Evolutionary conservation across 1,140 invertebrate species (phyloP).

Genomic region (Anastrepha obliqua): DNA sequence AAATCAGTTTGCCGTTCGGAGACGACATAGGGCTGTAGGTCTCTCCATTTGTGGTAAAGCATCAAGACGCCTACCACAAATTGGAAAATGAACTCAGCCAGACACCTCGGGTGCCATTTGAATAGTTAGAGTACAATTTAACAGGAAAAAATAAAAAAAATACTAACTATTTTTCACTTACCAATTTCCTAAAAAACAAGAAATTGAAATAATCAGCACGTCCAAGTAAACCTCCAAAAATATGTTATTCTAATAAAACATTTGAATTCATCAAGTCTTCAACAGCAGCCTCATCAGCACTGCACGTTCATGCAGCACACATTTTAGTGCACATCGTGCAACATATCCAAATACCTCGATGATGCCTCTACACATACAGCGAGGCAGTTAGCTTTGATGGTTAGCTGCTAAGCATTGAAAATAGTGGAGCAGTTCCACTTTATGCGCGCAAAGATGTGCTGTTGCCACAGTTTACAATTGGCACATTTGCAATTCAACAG

Average conservation of each 20-base stretch:
- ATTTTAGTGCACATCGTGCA: not conserved
- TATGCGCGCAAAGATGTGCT: conserved; percentile 9
- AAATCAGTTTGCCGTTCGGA: no score
- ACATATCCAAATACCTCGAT: not conserved
- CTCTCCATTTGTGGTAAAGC: no score
- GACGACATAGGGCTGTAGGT: no score
- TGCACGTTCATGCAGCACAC: not conserved
- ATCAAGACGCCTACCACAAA: no score
- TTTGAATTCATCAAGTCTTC: not conserved
- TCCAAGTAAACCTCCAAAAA: not conserved
- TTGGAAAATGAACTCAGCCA: no score
- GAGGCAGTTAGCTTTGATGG: conserved; percentile 29
- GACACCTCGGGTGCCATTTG: no score
- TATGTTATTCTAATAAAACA: conserved; percentile 29
- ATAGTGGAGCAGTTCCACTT: not conserved
- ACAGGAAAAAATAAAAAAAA: no score
- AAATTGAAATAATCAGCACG: not conserved
- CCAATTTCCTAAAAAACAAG: no score
- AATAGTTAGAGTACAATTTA: no score
- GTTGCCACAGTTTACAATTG: conserved; percentile 48
- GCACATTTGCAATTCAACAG: conserved; percentile 43
- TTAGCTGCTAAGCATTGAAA: not conserved
- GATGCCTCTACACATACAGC: not conserved
- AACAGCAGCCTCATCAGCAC: not conserved
- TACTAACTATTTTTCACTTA: no score